Base-by-base conservation (phyloP, 1,140 invertebrate genomes). In the Acromyrmex heyeri region DNA sequence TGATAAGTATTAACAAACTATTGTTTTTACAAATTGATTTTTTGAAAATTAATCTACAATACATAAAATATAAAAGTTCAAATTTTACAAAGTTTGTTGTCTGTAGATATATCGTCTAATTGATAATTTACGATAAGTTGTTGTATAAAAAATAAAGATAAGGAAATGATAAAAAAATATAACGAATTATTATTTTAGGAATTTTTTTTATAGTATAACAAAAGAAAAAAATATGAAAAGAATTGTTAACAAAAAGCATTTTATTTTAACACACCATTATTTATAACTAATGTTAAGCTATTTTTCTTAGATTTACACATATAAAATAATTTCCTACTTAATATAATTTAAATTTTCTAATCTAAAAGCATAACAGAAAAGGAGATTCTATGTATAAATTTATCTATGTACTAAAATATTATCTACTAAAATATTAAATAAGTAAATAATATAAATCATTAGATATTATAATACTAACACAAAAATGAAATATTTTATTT, bases 181-280 rank as follows among this genome's bases (percentile, higher is more conserved):
- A 44, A 44, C 2, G 14, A 65, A 67, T 18, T 34, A 12, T 18
- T 67, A 21, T 67, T 30, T 34, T 27, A 30, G 30, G 55, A 55
- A 2, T 18, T 50, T 79, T 79, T 18, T 30, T 67, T 38, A 30
- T 69, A 34, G 30, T 34, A 34, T 53, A 34, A 79, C n/a, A 1
- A 69, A 79, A 79, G 34, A 24, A 69, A 38, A 38, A 7, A 38
- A 79, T 8, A 69, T 27, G 3, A 38, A 21, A 24, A 70, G 2
- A 1, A 38, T 69, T 55, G 24, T 70, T 79, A 53, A 70, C 30
- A 27, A 53, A 55, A 57, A 67, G 21, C 14, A 57, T 70, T 81
- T 69, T 81, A 55, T 81, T 81, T 55, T 69, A 38, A 81, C 48
- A 34, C 14, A 27, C 18, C 8, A 69, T 69, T 38, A 57, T 67